Percentiles rank a stretch among this genome's conserved stretches.
phyloP scores from a whole-genome alignment of 2,113 vertebrate species.

The Toxotes jaculatrix region DNA sequence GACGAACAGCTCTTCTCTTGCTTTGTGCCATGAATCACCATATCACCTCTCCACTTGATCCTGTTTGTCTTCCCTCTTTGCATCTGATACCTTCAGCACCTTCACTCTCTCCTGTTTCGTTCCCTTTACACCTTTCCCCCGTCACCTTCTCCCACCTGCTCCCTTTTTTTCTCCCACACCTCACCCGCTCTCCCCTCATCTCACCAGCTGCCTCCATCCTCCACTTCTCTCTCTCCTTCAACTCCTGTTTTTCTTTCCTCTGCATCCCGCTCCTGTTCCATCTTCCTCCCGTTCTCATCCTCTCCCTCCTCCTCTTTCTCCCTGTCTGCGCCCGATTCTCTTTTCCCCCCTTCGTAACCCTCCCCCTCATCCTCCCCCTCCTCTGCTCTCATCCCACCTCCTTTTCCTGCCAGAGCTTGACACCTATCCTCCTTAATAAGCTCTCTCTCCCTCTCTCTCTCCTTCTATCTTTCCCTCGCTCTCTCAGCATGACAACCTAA shows the following conservation, averaged over 20 bases:
- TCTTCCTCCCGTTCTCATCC: neutral
- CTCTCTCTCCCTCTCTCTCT: constrained; percentile 53
- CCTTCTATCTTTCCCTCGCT: constrained; percentile 58
- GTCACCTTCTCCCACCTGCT: constrained; percentile 4
- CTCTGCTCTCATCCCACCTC: constrained; percentile 64
- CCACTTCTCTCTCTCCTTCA: constrained; percentile 17
- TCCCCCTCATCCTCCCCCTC: constrained; percentile 24
- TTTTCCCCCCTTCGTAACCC: constrained; percentile 44
- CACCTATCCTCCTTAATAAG: constrained; percentile 81
- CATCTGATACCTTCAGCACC: constrained; percentile 23
- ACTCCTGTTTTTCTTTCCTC: constrained; percentile 9
- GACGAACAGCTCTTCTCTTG: neutral
- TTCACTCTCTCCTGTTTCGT: constrained; percentile 1
- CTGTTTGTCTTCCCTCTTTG: constrained; percentile 26
- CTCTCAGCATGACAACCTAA: constrained; percentile 82
- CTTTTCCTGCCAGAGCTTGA: constrained; percentile 76
- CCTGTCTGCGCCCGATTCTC: constrained; percentile 24
- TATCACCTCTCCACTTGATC: constrained; percentile 16
- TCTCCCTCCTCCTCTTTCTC: constrained; percentile 4
- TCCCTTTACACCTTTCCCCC: neutral
- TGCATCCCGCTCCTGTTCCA: neutral
- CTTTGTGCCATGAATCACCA: constrained; percentile 14
- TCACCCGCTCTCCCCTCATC: constrained; percentile 25
- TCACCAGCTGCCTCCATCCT: constrained; percentile 35
- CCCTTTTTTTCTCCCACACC: constrained; percentile 16